Percentiles rank a stretch among this genome's conserved stretches.
Evolutionary conservation across 1,140 invertebrate genomes (phyloP).

Genomic region (Archegozetes longisetosus): DNA sequence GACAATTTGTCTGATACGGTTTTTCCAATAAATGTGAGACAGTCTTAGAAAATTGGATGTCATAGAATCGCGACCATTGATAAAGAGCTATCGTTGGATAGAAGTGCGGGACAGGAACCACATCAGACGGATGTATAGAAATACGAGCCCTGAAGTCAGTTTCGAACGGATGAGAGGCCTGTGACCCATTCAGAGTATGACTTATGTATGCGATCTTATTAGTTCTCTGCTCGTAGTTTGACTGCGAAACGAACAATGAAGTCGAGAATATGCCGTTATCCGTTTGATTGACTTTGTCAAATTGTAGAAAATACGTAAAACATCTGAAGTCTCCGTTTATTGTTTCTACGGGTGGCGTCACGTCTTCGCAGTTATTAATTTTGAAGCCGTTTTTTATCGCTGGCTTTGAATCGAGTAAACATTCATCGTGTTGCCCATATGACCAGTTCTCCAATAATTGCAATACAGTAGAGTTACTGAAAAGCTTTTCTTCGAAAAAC

Average conservation of each 20-base stretch:
- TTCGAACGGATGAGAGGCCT: constrained; percentile 5
- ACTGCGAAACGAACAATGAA: not conserved
- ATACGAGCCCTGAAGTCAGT: constrained; percentile 6
- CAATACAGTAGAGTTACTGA: not conserved
- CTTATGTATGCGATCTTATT: constrained; percentile 10
- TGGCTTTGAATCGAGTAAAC: constrained; percentile 6
- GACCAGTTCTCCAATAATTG: constrained; percentile 8
- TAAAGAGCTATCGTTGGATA: constrained; percentile 10
- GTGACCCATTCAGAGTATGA: not conserved
- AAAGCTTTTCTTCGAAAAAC: constrained; percentile 7
- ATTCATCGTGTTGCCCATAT: constrained; percentile 6
- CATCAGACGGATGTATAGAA: constrained; percentile 1
- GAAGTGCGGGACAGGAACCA: constrained; percentile 7
- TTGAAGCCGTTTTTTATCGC: constrained; percentile 4
- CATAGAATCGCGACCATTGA: constrained; percentile 10
- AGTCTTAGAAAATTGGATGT: constrained; percentile 5
- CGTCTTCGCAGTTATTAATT: not conserved
- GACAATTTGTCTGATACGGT: constrained; percentile 10
- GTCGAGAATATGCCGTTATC: constrained; percentile 1
- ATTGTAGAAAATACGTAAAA: constrained; percentile 5
- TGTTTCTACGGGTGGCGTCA: not conserved
- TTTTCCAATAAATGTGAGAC: constrained; percentile 7
- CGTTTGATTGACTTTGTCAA: not conserved
- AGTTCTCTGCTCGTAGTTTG: constrained; percentile 2
- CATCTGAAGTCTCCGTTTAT: constrained; percentile 11